Conservation (phyloP, 2,888 invertebrate species). For the Aleiodes testaceus region DNA sequence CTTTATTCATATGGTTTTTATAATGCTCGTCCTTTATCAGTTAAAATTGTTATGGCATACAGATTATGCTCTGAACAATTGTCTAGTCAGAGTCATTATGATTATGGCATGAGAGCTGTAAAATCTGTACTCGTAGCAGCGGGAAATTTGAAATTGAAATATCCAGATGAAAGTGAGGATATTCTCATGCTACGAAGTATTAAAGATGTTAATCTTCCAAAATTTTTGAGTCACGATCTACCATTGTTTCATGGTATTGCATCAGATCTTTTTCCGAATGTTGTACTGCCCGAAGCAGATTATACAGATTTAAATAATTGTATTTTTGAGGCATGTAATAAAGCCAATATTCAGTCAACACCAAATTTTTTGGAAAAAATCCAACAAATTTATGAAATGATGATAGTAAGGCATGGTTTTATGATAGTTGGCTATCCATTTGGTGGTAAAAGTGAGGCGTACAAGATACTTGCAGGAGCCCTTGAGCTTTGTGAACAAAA, state of each 20-base stretch:
- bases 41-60: constrained; percentile 80
- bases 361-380: constrained; percentile 76
- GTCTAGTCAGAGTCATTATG: constrained; percentile 79
- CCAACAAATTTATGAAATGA: constrained; percentile 79
- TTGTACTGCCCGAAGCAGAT: constrained; percentile 79
- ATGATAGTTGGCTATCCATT: constrained; percentile 78
- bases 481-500: constrained; percentile 75
- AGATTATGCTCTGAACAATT: constrained; percentile 79
- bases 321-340: constrained; percentile 79
- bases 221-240: constrained; percentile 77
- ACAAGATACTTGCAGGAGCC: constrained; percentile 74
- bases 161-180: constrained; percentile 77
- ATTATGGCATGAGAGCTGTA: constrained; percentile 81
- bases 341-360: constrained; percentile 87
- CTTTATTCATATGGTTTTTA: constrained; percentile 79
- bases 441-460: constrained; percentile 77
- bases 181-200: constrained; percentile 78
- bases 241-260: constrained; percentile 77
- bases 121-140: constrained; percentile 79
- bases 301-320: constrained; percentile 82
- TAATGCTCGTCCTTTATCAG: constrained; percentile 76
- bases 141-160: constrained; percentile 78
- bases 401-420: constrained; percentile 78
- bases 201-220: constrained; percentile 79
- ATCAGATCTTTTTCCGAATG: constrained; percentile 79